Evolutionary conservation across 1,140 invertebrate genomes (phyloP), one percentile per base, ranked within the genome.

Genomic region (Achatina immaculata): DNA sequence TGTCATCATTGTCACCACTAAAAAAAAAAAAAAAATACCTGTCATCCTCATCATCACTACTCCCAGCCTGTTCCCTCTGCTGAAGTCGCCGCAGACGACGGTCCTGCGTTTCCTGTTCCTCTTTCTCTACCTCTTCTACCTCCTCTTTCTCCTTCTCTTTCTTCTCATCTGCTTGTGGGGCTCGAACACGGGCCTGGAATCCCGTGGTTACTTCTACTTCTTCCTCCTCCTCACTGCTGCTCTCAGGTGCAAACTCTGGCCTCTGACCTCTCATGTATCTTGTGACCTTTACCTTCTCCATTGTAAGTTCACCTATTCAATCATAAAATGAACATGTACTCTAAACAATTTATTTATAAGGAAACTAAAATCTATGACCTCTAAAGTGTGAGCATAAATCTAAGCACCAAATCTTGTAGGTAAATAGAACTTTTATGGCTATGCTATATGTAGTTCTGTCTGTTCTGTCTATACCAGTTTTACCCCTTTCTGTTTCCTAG

Each of bases 141-240:
- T 51, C 38, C 36, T 83, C 83, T 81, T 84, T 84, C 7, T 72
- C 80, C n/a, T 51, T 31, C 36, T 83, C 83, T 81, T 84, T 84
- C 82, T 82, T 82, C 36, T 87, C 87, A 51, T 85, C 85, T 80
- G 88, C 78, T 81, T 88, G 43, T 34, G 55, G 36, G 43, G 83
- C 19, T 34, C 58, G 38, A 1, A 43, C 38, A 21, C 76, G 40
- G 16, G 62, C 3, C 62, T 82, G 34, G 71, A 80, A 80, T 16
- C 66, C 82, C 77, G 87, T 81, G 40, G 85, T 82, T 82, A 90
- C 87, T 72, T 89, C 88, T 43, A 85, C 86, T 83, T 90, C 87
- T 83, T 90, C 92, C 80, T 92, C 92, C 82, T 94, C 93, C 81
- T 94, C 93, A 84, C 94, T 94, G 40, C 93, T 92, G 42, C 85